Conservation (phyloP, 2,888 invertebrate species). For the Hydroisotoma schaefferi region DNA sequence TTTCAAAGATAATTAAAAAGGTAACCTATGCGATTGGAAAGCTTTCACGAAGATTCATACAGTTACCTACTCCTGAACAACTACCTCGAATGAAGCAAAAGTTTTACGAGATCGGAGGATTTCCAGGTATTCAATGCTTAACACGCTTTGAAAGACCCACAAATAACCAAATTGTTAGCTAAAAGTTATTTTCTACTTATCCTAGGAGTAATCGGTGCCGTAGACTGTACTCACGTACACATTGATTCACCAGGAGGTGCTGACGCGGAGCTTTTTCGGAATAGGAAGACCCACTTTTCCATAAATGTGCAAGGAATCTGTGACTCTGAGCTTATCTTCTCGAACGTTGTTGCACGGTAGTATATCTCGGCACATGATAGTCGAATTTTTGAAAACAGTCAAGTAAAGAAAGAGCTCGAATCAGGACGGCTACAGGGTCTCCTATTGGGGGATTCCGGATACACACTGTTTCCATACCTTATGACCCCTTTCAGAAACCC, state of each 20-base stretch:
- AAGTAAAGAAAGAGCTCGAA: background rate
- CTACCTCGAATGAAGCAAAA: background rate
- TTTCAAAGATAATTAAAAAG: slow-evolving; percentile 14
- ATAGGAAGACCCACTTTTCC: slow-evolving; percentile 26
- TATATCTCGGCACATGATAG: slow-evolving; percentile 26
- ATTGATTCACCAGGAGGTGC: slow-evolving; percentile 25
- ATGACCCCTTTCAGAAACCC: slow-evolving; percentile 18
- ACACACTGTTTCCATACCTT: slow-evolving; percentile 14
- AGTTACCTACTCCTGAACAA: slow-evolving; percentile 13
- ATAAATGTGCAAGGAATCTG: slow-evolving; percentile 30
- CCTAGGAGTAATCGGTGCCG: slow-evolving; percentile 19
- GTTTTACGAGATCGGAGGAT: slow-evolving; percentile 17
- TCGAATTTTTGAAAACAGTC: slow-evolving; percentile 19
- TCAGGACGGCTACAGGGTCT: slow-evolving; percentile 6
- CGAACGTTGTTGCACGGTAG: slow-evolving; percentile 27
- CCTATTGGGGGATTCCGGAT: slow-evolving; percentile 24
- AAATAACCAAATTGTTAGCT: too few species aligned
- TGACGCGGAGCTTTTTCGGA: slow-evolving; percentile 27
- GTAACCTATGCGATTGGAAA: slow-evolving; percentile 17
- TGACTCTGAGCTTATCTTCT: slow-evolving; percentile 18
- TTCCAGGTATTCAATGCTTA: slow-evolving; percentile 18
- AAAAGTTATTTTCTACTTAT: background rate
- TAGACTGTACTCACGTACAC: slow-evolving; percentile 24
- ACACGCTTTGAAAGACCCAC: too few species aligned
- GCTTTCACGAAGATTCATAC: slow-evolving; percentile 1